Percentiles rank a stretch among this genome's conserved stretches.
Conservation (phyloP, 2,797 vertebrate genomes). For the Hoplostethus mediterraneus region DNA sequence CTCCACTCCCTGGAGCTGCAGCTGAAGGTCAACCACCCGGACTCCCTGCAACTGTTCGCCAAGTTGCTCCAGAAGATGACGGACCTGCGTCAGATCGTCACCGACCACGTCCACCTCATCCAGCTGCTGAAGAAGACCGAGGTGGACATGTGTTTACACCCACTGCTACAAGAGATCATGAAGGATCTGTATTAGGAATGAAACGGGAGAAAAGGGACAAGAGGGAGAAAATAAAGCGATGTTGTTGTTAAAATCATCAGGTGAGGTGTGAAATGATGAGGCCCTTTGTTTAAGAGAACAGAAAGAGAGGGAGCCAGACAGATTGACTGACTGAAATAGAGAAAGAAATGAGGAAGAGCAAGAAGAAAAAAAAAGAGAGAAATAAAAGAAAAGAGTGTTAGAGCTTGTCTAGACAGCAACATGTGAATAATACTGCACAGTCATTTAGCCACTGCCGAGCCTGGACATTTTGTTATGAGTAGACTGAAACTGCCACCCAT, state of each 20-base stretch:
- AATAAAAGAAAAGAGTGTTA: conserved; percentile 33
- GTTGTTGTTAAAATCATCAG: conserved; percentile 39
- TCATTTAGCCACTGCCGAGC: conserved; percentile 60
- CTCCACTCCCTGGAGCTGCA: conserved; percentile 96
- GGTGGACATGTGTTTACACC: conserved; percentile 94
- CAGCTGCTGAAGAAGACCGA: conserved; percentile 96
- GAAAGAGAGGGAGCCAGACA: conserved; percentile 34
- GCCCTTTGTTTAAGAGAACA: conserved; percentile 25
- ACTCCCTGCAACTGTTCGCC: conserved; percentile 96
- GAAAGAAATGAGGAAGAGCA: conserved; percentile 47
- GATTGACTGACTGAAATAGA: conserved; percentile 53
- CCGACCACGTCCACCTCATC: conserved; percentile 95
- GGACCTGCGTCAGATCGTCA: conserved; percentile 97
- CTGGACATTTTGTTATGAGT: conserved; percentile 52
- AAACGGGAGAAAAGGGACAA: not conserved
- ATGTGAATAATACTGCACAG: conserved; percentile 54
- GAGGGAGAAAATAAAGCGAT: conserved; percentile 10
- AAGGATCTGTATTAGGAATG: conserved; percentile 92
- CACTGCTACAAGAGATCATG: conserved; percentile 97
- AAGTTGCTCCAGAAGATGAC: conserved; percentile 99
- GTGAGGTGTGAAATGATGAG: conserved; percentile 37
- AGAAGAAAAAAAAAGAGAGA: conserved; percentile 52
- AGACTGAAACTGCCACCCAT: conserved; percentile 50
- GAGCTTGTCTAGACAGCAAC: conserved; percentile 61
- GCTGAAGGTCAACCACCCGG: conserved; percentile 95